A percentile compares a stretch with the other conserved stretches of the same genome.
phyloP scores from a whole-genome alignment of 2,113 vertebrate species.

The Neomonachus schauinslandi region DNA sequence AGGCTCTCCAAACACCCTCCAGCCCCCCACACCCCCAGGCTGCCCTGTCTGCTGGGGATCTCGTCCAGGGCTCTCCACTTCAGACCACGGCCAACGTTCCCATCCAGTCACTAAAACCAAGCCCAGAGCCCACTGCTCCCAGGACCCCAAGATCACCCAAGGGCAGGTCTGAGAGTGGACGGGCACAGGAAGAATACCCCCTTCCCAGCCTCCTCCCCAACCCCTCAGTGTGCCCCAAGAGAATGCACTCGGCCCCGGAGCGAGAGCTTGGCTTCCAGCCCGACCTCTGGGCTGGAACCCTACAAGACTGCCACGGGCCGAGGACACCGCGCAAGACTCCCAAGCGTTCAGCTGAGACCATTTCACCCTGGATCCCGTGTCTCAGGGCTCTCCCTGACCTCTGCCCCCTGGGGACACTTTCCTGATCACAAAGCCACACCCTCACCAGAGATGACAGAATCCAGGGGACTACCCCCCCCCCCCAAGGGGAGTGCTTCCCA shows the following conservation, averaged over 20 bases:
- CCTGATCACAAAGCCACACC: neutral
- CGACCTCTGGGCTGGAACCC: neutral
- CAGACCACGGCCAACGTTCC: neutral
- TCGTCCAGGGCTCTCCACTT: neutral
- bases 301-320: fast-evolving
- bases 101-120: too few species aligned
- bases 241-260: fast-evolving
- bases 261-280: neutral
- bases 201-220: fast-evolving
- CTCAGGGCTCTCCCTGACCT: neutral
- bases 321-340: neutral
- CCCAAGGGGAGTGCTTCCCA: too few species aligned
- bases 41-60: neutral
- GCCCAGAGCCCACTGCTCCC: fast-evolving
- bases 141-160: neutral
- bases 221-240: fast-evolving
- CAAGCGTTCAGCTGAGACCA: too few species aligned
- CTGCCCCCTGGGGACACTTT: neutral
- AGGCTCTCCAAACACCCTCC: neutral
- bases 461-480: too few species aligned
- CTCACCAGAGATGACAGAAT: neutral
- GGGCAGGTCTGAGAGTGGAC: fast-evolving
- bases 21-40: neutral
- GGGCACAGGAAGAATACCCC: too few species aligned
- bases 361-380: fast-evolving